Percentiles rank a stretch among this genome's conserved stretches.
Conservation (phyloP, 2,797 vertebrate species). For the Gymnodraco acuticeps region DNA sequence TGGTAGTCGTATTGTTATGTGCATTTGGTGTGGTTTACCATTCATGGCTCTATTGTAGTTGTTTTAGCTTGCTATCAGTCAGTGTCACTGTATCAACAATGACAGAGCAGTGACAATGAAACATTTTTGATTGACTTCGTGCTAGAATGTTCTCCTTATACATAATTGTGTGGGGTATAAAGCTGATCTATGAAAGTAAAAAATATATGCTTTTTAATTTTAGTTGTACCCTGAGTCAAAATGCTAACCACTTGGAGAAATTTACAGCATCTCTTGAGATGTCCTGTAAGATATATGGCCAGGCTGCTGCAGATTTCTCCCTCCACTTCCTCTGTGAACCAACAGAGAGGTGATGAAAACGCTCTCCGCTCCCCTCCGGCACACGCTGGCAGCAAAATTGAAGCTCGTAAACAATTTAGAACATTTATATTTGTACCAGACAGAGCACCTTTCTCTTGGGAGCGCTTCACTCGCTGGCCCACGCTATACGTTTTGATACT, state of each 20-base stretch:
- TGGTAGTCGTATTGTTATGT: background rate
- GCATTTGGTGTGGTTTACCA: background rate
- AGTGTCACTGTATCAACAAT: background rate
- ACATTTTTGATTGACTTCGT: background rate
- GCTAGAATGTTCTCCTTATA: background rate
- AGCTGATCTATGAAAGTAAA: background rate
- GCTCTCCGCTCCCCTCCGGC: slow-evolving; percentile 22
- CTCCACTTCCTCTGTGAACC: slow-evolving; percentile 57
- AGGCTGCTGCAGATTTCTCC: slow-evolving; percentile 39
- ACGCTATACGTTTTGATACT: slow-evolving; percentile 21
- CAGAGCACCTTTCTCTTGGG: slow-evolving; percentile 23
- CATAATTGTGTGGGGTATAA: background rate
- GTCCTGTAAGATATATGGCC: slow-evolving; percentile 36
- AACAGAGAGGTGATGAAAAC: slow-evolving; percentile 62
- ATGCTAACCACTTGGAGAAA: slow-evolving; percentile 17
- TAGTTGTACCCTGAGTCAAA: background rate
- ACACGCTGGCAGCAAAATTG: slow-evolving; percentile 42
- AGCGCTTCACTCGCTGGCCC: slow-evolving; percentile 17
- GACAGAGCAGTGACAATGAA: background rate
- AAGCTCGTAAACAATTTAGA: slow-evolving; percentile 53
- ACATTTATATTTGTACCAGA: slow-evolving; percentile 23
- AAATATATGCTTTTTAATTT: background rate
- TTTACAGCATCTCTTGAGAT: slow-evolving; percentile 33
- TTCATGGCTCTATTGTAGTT: background rate
- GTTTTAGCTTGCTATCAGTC: background rate